These are phyloP conservation scores for Beris morrisii DNA, from an alignment of 2,888 invertebrate species.

Conservation along the genomic window DNA sequence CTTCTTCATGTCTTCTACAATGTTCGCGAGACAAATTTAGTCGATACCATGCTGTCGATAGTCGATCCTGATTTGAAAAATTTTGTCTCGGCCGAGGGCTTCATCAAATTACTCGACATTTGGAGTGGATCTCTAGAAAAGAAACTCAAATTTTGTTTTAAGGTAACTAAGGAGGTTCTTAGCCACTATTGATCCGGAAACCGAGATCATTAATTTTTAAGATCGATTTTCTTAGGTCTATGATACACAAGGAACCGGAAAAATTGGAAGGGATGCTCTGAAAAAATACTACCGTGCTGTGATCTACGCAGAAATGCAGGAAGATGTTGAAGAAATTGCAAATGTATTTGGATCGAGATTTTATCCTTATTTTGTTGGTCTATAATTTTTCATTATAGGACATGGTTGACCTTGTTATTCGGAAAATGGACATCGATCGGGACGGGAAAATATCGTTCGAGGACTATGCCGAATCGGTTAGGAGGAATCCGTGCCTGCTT, in stretches of 20 bases:
- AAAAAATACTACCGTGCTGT: conserved; percentile 56
- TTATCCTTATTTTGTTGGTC: not conserved
- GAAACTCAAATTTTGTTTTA: conserved; percentile 68
- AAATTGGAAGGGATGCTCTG: conserved; percentile 70
- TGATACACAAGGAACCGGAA: conserved; percentile 68
- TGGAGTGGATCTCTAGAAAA: conserved; percentile 72
- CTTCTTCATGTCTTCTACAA: conserved; percentile 67
- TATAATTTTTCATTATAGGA: conserved; percentile 55
- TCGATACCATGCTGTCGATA: conserved; percentile 65
- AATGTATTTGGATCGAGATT: conserved; percentile 43
- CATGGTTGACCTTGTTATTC: conserved; percentile 70
- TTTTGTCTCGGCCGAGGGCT: conserved; percentile 60
- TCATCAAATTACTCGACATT: conserved; percentile 68
- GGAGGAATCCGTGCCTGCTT: conserved; percentile 65
- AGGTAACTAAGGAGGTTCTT: conserved; percentile 51
- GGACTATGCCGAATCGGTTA: conserved; percentile 67
- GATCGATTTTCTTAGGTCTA: conserved; percentile 55
- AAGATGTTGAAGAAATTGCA: conserved; percentile 69
- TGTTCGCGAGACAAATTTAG: conserved; percentile 70
- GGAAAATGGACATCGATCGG: conserved; percentile 73
- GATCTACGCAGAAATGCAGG: conserved; percentile 62
- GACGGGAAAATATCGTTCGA: conserved; percentile 73
- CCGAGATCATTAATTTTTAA: no score
- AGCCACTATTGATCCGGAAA: not conserved
- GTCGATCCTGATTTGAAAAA: conserved; percentile 60